Percentiles rank a stretch among this genome's conserved stretches.
Evolutionary conservation across 2,797 vertebrate species (phyloP).

Genomic region (Tapirus indicus): DNA sequence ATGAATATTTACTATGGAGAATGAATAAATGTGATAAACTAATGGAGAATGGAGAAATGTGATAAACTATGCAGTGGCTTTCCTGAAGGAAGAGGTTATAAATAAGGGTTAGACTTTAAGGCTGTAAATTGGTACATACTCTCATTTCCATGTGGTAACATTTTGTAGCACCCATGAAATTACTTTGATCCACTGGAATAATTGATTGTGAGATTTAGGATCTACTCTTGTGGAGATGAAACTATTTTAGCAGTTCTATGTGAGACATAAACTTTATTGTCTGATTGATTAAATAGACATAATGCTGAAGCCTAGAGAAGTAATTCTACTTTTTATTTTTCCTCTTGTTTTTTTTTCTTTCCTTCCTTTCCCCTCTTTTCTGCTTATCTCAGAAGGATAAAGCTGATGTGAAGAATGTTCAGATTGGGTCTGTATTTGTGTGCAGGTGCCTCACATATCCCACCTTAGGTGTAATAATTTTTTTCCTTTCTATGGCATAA

Average conservation of each 20-base stretch:
- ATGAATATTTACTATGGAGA: not conserved
- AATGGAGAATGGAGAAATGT: not conserved
- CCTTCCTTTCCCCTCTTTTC: not conserved
- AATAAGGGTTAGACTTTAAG: not conserved
- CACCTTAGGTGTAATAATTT: not conserved
- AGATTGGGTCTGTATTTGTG: not conserved
- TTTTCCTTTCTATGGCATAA: constrained; percentile 6
- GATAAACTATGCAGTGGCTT: not conserved
- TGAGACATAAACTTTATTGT: not conserved
- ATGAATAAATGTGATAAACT: no score
- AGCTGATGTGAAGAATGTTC: not conserved
- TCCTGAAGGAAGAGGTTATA: not conserved
- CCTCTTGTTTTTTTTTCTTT: not conserved
- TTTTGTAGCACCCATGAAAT: not conserved
- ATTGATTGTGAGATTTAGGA: not conserved
- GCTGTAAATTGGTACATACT: not conserved
- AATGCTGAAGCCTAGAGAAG: not conserved
- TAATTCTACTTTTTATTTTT: not conserved
- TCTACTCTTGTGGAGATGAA: not conserved
- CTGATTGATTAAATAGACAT: not conserved
- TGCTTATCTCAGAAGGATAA: not conserved
- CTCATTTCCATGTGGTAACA: not conserved
- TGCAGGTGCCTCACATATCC: not conserved
- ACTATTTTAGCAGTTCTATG: not conserved
- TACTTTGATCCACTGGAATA: not conserved